Conservation (phyloP, 2,797 vertebrate genomes). For the Ciconia nigra region DNA sequence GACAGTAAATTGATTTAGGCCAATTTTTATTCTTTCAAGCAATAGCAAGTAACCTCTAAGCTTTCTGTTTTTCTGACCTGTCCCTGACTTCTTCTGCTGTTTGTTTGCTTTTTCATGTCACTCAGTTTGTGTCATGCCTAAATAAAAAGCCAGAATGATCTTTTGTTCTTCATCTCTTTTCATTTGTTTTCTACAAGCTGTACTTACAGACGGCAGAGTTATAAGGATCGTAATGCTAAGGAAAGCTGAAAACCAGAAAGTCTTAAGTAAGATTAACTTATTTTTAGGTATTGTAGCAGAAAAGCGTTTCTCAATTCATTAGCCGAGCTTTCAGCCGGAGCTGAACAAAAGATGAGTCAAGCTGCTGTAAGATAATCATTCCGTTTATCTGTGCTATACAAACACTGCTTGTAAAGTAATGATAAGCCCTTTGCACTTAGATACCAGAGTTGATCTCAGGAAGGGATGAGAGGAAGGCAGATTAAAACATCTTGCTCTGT, state of each 20-base stretch:
- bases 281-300: neutral
- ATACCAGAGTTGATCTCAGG: neutral
- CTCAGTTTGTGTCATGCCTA: neutral
- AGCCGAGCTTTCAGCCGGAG: neutral
- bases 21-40: conserved; percentile 5
- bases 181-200: neutral
- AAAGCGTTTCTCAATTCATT: neutral
- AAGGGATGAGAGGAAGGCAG: neutral
- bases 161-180: neutral
- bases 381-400: neutral
- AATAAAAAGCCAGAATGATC: neutral
- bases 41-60: neutral
- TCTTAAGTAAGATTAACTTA: neutral
- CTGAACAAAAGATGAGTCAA: neutral
- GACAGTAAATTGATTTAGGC: neutral
- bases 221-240: neutral
- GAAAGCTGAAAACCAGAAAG: neutral
- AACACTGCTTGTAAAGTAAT: neutral
- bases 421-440: neutral
- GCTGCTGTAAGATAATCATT: neutral
- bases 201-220: neutral
- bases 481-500: neutral
- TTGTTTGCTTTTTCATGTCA: conserved; percentile 10
- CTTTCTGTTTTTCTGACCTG: conserved; percentile 16
- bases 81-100: neutral